Percentiles rank a stretch among this genome's conserved stretches.
These are phyloP conservation scores for Habrosyne pyritoides DNA, from an alignment of 2,888 invertebrate species.

Conservation along the genomic window DNA sequence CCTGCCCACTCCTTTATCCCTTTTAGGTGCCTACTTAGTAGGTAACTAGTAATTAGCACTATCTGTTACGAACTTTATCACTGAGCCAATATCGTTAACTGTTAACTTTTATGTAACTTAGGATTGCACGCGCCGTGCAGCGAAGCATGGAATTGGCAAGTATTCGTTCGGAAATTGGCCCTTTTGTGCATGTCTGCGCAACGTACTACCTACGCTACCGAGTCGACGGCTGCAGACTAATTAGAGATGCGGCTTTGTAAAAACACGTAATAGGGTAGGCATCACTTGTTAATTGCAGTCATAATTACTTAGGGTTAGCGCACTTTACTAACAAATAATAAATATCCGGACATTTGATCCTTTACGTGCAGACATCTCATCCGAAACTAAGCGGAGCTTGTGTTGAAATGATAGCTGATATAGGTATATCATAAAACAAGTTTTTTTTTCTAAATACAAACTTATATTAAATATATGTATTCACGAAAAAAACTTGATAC, in stretches of 20 bases:
- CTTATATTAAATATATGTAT: no score
- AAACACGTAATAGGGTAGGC: conserved; percentile 34
- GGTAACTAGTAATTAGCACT: neutral
- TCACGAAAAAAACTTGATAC: no score
- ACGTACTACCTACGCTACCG: conserved; percentile 15
- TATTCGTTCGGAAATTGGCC: conserved; percentile 49
- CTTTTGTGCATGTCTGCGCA: conserved; percentile 32
- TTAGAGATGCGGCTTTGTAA: conserved; percentile 49
- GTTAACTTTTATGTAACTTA: neutral
- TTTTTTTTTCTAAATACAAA: no score
- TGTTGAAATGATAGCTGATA: no score
- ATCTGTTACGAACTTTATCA: neutral
- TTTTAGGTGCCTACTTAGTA: no score
- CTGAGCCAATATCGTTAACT: neutral
- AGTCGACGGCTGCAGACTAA: conserved; percentile 43
- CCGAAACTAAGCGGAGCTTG: no score
- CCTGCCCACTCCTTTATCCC: no score
- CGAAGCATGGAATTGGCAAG: conserved; percentile 35
- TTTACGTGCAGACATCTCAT: no score
- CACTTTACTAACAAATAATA: neutral
- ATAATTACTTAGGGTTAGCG: conserved; percentile 8
- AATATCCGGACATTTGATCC: no score
- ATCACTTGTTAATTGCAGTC: conserved; percentile 22
- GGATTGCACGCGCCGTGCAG: conserved; percentile 10
- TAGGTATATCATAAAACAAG: no score